Evolutionary conservation across 2,888 invertebrate genomes (phyloP), one percentile per base, ranked within the genome.

Genomic region (Apoderus coryli): DNA sequence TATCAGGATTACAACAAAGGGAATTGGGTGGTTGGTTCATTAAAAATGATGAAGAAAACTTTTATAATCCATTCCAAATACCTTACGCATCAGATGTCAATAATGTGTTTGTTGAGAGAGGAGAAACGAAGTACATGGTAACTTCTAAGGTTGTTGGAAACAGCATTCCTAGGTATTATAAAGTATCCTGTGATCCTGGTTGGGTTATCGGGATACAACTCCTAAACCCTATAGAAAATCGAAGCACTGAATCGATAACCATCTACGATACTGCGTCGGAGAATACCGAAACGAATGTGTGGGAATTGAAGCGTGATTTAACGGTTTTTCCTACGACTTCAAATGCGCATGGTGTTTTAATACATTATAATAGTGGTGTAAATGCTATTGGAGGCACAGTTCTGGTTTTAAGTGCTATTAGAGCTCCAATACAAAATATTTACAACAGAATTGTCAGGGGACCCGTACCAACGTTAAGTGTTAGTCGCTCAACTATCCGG

Each of bases 21-120:
- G 92, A 93, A 62, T 67, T 95, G 28, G 80, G 89, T 1, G 89
- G 90, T 4, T 93, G 93, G 92, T 85, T 90, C 46, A 68, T 70
- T 42, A 68, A 74, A 49, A 60, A 60, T 14, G 72, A 77, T 16
- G 77, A 77, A 38, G 79, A 80, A 46, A 68, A 72, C 0, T 72
- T 74, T 44, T 84, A 82, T 47, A 68, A 69, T 38, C 82, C 85
- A 0, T 73, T 80, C 28, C 59, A 68, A 37, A 61, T 89, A 33
- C 86, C 88, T 0, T 63, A 69, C 37, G 64, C 40, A 13, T 37
- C 68, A 27, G 66, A 72, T 44, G 63, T 60, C 1, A 48, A 42
- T 22, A 28, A 29, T 12, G 46, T 50, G 4, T 37, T 43, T 14
- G 24, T 52, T 7, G 39, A 44, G 34, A 30, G 43, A 25, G 76